Evolutionary conservation across 2,888 invertebrate species (phyloP).

Genomic region (Macaria liturata): DNA sequence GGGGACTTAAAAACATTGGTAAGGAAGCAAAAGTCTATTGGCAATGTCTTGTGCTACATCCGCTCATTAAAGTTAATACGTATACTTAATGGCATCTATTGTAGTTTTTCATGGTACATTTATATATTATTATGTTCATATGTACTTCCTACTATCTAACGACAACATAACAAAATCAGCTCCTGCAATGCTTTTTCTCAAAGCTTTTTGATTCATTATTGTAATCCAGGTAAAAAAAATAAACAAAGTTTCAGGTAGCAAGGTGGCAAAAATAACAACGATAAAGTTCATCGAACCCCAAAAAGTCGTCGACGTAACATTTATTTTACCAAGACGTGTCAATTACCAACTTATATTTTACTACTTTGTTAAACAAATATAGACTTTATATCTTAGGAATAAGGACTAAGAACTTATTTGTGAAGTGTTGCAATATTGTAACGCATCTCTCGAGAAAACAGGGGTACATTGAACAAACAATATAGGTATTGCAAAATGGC

Average conservation of each 20-base stretch:
- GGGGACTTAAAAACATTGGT: no score
- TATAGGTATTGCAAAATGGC: conserved; percentile 77
- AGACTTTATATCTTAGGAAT: conserved; percentile 32
- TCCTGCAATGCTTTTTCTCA: no score
- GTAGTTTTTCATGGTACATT: no score
- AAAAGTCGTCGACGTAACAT: conserved; percentile 47
- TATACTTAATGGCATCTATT: no score
- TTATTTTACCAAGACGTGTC: conserved; percentile 51
- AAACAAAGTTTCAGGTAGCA: conserved; percentile 3
- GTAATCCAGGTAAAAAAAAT: no score
- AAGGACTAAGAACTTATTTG: conserved; percentile 32
- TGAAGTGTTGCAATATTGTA: conserved; percentile 41
- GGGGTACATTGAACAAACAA: conserved; percentile 77
- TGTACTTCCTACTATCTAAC: no score
- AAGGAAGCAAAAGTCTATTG: no score
- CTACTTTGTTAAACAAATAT: conserved; percentile 23
- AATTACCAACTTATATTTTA: conserved; percentile 39
- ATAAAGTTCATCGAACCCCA: conserved; percentile 46
- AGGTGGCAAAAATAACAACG: conserved; percentile 27
- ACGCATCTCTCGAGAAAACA: conserved; percentile 57
- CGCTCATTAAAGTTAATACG: no score
- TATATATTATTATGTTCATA: no score
- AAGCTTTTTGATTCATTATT: no score
- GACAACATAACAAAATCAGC: no score
- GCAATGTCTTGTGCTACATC: no score